These are phyloP conservation scores for Drosophila yooni DNA, from an alignment of 2,888 invertebrate species.

Conservation along the genomic window DNA sequence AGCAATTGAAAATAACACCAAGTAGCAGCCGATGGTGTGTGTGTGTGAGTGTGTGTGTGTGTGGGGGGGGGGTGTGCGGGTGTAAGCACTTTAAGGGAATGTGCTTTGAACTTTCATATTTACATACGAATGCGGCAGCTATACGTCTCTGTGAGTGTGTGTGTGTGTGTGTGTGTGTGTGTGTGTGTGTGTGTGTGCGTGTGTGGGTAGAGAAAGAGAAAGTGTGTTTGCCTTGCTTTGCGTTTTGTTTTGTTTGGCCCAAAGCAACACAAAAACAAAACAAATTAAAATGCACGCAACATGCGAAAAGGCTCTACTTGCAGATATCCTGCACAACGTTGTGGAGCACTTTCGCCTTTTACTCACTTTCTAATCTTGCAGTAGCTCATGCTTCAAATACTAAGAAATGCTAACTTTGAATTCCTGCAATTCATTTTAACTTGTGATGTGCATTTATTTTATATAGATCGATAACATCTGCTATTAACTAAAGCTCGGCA, in stretches of 20 bases:
- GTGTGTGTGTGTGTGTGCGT: neutral
- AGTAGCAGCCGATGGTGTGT: constrained; percentile 57
- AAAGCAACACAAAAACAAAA: constrained; percentile 35
- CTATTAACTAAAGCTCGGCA: no score
- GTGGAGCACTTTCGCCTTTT: neutral
- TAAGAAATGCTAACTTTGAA: no score
- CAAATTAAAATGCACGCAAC: neutral
- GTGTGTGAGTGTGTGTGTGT: neutral
- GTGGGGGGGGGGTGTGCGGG: constrained; percentile 32
- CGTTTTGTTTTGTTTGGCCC: constrained; percentile 58
- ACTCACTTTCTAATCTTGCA: neutral
- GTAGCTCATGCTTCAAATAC: neutral
- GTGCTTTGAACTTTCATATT: constrained; percentile 77
- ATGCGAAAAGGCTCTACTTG: neutral
- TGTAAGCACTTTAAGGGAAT: constrained; percentile 72
- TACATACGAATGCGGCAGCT: constrained; percentile 66
- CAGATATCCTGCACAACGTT: constrained; percentile 4
- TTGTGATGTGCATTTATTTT: neutral
- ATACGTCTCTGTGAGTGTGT: constrained; percentile 8
- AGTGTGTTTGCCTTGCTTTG: constrained; percentile 62
- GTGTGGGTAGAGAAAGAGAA: neutral
- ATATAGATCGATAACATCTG: neutral
- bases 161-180: constrained; percentile 22
- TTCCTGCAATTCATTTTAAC: neutral
- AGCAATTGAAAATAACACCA: constrained; percentile 59